Percentiles rank a stretch among this genome's conserved stretches.
Conservation (phyloP, 64 coral and sea anemone species). For the Astreopora myriophthalma region DNA sequence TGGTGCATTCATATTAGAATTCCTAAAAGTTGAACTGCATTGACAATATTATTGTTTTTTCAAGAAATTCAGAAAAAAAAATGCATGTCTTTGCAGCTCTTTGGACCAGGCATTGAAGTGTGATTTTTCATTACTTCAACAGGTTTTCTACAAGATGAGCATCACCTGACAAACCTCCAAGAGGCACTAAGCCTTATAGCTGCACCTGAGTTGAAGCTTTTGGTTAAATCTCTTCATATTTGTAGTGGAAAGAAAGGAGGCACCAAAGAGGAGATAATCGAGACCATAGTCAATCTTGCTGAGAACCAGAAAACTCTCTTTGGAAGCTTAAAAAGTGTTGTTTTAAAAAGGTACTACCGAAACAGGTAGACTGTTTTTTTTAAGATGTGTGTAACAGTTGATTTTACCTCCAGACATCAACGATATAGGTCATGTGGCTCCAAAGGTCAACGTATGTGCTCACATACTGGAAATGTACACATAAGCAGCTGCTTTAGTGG, state of each 20-base stretch:
- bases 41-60: no score
- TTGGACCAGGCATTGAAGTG: neutral
- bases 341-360: conserved; percentile 94
- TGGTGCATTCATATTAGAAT: neutral
- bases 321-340: conserved; percentile 57
- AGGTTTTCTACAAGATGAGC: conserved; percentile 88
- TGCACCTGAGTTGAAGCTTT: conserved; percentile 66
- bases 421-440: no score
- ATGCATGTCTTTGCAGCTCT: neutral
- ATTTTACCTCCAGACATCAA: no score
- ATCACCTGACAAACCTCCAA: conserved; percentile 61
- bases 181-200: conserved; percentile 74
- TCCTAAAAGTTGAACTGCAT: no score
- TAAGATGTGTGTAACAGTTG: no score
- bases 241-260: conserved; percentile 42
- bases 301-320: conserved; percentile 74
- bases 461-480: no score
- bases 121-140: neutral
- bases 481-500: no score
- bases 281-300: conserved; percentile 66
- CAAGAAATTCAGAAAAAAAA: no score
- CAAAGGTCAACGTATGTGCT: no score
- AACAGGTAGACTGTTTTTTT: neutral
- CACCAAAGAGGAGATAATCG: conserved; percentile 61
- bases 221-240: conserved; percentile 83